Conservation (phyloP, 2,113 vertebrate species). For the Entosphenus tridentatus region DNA sequence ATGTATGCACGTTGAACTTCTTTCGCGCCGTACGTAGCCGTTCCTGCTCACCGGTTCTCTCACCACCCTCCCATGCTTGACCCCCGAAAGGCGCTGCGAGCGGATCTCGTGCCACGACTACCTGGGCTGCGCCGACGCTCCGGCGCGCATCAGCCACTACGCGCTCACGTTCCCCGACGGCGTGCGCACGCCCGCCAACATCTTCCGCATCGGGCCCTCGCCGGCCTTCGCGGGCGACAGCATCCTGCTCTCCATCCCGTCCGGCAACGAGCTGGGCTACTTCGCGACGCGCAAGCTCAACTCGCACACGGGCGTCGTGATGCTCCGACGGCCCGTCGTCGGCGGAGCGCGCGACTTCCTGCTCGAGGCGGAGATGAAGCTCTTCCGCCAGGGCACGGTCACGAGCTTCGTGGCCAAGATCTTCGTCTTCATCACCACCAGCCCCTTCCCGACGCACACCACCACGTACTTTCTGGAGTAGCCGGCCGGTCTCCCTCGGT, state of each 20-base stretch:
- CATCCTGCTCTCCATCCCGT: constrained; percentile 41
- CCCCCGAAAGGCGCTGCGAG: constrained; percentile 46
- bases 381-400: constrained; percentile 38
- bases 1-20: neutral
- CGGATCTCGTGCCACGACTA: constrained; percentile 39
- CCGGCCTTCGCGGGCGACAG: constrained; percentile 54
- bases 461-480: constrained; percentile 3
- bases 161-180: constrained; percentile 67
- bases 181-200: constrained; percentile 49
- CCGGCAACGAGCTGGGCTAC: constrained; percentile 54
- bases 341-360: constrained; percentile 33
- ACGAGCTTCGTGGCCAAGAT: constrained; percentile 64
- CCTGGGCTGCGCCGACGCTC: constrained; percentile 45
- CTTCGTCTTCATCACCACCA: constrained; percentile 52
- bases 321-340: constrained; percentile 29
- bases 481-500: neutral
- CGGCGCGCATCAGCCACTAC: constrained; percentile 52
- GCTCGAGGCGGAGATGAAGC: constrained; percentile 56
- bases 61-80: too few relatives aligned
- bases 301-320: constrained; percentile 51
- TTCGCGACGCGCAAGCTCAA: constrained; percentile 58
- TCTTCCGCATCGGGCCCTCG: constrained; percentile 67
- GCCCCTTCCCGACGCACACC: neutral
- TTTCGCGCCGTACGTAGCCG: neutral
- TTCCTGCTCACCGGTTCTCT: too few relatives aligned